Conservation (phyloP, 2,888 invertebrate species). For the Cataglyphis cursor region DNA sequence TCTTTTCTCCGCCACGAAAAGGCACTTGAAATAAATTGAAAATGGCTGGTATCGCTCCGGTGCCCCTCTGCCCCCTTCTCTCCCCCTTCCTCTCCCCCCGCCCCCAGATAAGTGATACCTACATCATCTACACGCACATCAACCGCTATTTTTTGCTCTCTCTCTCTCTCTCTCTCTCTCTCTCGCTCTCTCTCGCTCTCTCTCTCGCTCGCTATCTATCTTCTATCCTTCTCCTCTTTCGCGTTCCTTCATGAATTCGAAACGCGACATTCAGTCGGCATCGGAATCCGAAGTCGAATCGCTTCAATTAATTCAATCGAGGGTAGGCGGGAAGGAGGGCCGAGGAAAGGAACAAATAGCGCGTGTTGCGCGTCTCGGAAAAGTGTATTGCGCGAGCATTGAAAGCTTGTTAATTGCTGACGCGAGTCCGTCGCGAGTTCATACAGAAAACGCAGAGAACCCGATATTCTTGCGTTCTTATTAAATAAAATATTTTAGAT, state of each 20-base stretch:
- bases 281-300: slow-evolving; percentile 56
- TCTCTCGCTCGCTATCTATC: not conserved
- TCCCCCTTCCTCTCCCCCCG: not conserved
- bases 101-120: slow-evolving; percentile 82
- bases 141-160: slow-evolving; percentile 53
- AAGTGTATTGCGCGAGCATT: slow-evolving; percentile 1
- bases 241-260: slow-evolving; percentile 68
- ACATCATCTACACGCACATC: slow-evolving; percentile 74
- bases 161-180: not conserved
- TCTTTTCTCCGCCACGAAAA: slow-evolving; percentile 81
- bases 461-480: not conserved
- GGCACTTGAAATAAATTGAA: slow-evolving; percentile 86
- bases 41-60: slow-evolving; percentile 83
- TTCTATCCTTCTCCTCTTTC: not conserved
- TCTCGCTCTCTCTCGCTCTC: slow-evolving; percentile 17
- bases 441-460: not conserved
- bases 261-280: slow-evolving; percentile 62
- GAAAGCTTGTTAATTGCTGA: slow-evolving; percentile 6
- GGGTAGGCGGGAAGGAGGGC: not conserved
- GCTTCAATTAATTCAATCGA: slow-evolving; percentile 65
- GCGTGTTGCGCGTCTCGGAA: slow-evolving; percentile 1
- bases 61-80: slow-evolving; percentile 50
- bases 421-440: not conserved
- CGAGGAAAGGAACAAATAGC: slow-evolving; percentile 20
- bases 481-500: not conserved